phyloP scores from a whole-genome alignment of 2,797 vertebrate species.

The Falco novaeseelandiae region DNA sequence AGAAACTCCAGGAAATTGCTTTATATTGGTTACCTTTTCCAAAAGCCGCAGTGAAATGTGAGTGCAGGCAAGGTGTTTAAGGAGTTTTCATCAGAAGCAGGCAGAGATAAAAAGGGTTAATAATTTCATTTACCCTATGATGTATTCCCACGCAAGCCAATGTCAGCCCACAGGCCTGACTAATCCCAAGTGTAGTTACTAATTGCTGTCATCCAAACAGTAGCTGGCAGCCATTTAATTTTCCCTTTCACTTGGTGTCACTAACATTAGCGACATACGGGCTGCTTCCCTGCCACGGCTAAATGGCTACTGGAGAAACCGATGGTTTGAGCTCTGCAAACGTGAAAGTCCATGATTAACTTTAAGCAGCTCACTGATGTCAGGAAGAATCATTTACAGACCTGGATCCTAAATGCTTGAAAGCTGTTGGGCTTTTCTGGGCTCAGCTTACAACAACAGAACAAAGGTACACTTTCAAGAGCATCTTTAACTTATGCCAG shows the following conservation, averaged over 20 bases:
- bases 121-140: not conserved
- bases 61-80: not conserved
- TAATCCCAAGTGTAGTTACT: slow-evolving; percentile 43
- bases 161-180: slow-evolving; percentile 38
- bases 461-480: not conserved
- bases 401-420: not conserved
- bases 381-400: not conserved
- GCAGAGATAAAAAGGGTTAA: slow-evolving; percentile 29
- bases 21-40: not conserved
- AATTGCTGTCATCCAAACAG: slow-evolving; percentile 54
- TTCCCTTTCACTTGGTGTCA: slow-evolving; percentile 46
- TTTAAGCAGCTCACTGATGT: not conserved
- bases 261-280: slow-evolving; percentile 5
- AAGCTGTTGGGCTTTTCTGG: not conserved
- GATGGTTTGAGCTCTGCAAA: not conserved
- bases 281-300: not conserved
- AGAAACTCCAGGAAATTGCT: not conserved
- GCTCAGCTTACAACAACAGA: not conserved
- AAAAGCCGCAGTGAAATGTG: not conserved
- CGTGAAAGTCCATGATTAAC: not conserved
- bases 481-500: not conserved
- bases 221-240: slow-evolving; percentile 52
- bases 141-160: not conserved
- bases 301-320: not conserved
- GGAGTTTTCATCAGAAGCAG: not conserved